Evolutionary conservation across 1,140 invertebrate genomes (phyloP).

Genomic region (Trachymyrmex cornetzi): DNA sequence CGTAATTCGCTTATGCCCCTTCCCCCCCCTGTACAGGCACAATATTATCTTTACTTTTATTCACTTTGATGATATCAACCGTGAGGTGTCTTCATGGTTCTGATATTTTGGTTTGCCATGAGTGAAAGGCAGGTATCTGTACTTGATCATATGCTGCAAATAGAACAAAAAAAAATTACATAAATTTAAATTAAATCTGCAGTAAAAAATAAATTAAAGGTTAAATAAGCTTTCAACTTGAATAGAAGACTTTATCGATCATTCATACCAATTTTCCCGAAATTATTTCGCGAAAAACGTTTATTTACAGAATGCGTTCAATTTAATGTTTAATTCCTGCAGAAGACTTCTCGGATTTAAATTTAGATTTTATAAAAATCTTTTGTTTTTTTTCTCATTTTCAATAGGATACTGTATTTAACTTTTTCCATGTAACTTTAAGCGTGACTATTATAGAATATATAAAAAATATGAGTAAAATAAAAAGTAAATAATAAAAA

Average conservation of each 20-base stretch:
- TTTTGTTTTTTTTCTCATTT: not conserved
- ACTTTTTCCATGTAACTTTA: not conserved
- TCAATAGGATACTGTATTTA: not conserved
- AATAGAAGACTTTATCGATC: not conserved
- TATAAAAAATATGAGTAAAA: too few relatives aligned
- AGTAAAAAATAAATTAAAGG: constrained; percentile 22
- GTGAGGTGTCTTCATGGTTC: constrained; percentile 88
- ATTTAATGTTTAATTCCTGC: not conserved
- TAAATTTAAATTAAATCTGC: not conserved
- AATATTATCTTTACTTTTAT: constrained; percentile 78
- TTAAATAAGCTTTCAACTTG: not conserved
- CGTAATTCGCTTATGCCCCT: constrained; percentile 77
- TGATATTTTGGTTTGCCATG: constrained; percentile 98
- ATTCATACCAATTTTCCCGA: not conserved
- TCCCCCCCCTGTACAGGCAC: constrained; percentile 70
- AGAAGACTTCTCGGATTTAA: not conserved
- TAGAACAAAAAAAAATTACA: constrained; percentile 66
- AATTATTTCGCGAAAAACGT: not conserved
- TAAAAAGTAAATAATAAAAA: too few relatives aligned
- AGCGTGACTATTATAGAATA: too few relatives aligned
- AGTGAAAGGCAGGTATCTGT: constrained; percentile 99
- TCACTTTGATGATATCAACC: constrained; percentile 86
- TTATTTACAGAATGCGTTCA: not conserved
- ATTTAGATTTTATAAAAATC: not conserved
- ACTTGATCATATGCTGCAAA: constrained; percentile 99